A percentile compares a stretch with the other conserved stretches of the same genome.
Evolutionary conservation across 2,797 vertebrate species (phyloP).

Genomic region (Alcedo quadribrachys): DNA sequence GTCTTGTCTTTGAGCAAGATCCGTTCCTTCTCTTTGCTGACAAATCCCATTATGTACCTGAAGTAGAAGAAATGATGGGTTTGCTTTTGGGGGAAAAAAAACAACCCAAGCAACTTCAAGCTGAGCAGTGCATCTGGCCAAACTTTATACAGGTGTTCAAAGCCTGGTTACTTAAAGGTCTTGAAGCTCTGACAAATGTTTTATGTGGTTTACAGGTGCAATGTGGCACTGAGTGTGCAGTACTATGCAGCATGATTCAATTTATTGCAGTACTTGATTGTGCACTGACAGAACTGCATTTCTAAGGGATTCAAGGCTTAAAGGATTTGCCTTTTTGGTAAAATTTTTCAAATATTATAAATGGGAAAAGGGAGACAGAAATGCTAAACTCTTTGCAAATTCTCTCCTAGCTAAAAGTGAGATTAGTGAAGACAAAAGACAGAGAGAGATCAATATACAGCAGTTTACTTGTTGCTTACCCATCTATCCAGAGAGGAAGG

Average conservation of each 20-base stretch:
- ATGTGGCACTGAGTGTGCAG: neutral
- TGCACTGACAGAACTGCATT: neutral
- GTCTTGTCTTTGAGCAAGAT: constrained; percentile 90
- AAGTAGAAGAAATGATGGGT: neutral
- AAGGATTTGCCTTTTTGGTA: neutral
- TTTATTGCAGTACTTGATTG: neutral
- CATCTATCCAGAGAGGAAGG: constrained; percentile 95
- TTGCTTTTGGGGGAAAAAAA: neutral
- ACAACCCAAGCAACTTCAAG: neutral
- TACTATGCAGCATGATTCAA: neutral
- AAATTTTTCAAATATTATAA: neutral
- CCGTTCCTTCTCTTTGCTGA: constrained; percentile 95
- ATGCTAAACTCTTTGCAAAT: neutral
- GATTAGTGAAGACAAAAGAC: neutral
- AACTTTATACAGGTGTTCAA: neutral
- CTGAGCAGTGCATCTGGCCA: neutral
- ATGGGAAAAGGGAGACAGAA: neutral
- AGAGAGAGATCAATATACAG: neutral
- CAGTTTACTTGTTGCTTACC: constrained; percentile 78
- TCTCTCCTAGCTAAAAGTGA: neutral
- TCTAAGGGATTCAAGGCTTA: neutral
- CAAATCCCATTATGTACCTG: constrained; percentile 96
- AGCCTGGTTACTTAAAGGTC: neutral
- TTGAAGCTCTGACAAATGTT: neutral
- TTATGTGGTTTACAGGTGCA: neutral